Conservation (phyloP, 1,140 invertebrate species). For the Anastrepha obliqua region DNA sequence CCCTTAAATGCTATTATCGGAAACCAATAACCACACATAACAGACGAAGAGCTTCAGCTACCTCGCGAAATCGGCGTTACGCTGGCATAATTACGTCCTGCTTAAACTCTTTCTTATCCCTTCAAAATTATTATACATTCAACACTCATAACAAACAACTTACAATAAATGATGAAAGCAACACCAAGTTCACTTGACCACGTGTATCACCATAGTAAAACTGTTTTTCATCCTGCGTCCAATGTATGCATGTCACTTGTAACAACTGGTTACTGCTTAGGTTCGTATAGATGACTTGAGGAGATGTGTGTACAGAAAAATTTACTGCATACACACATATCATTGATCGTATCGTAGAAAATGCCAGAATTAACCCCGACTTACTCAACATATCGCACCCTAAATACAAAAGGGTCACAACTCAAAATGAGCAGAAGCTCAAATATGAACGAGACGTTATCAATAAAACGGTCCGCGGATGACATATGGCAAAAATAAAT, state of each 20-base stretch:
- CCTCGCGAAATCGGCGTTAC: too few relatives aligned
- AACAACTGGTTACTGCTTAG: constrained; percentile 66
- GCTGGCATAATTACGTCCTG: too few relatives aligned
- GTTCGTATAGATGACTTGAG: constrained; percentile 70
- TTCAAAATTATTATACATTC: constrained; percentile 57
- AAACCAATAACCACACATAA: too few relatives aligned
- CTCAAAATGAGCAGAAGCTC: too few relatives aligned
- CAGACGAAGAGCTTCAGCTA: too few relatives aligned
- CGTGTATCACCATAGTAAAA: constrained; percentile 71
- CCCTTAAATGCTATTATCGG: too few relatives aligned
- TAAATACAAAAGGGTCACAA: too few relatives aligned
- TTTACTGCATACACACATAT: constrained; percentile 79
- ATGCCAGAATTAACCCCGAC: constrained; percentile 69
- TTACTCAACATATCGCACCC: too few relatives aligned
- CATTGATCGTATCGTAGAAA: constrained; percentile 81
- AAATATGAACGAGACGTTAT: too few relatives aligned
- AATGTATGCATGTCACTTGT: constrained; percentile 70
- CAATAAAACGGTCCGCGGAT: too few relatives aligned
- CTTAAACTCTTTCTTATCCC: too few relatives aligned
- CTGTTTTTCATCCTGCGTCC: constrained; percentile 73
- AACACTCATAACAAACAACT: background rate
- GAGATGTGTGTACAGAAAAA: constrained; percentile 69
- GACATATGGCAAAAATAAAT: too few relatives aligned
- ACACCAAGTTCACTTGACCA: constrained; percentile 70
- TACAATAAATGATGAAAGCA: constrained; percentile 69